Evolutionary conservation across 2,888 invertebrate species (phyloP).

Genomic region (Platypus cylindrus): DNA sequence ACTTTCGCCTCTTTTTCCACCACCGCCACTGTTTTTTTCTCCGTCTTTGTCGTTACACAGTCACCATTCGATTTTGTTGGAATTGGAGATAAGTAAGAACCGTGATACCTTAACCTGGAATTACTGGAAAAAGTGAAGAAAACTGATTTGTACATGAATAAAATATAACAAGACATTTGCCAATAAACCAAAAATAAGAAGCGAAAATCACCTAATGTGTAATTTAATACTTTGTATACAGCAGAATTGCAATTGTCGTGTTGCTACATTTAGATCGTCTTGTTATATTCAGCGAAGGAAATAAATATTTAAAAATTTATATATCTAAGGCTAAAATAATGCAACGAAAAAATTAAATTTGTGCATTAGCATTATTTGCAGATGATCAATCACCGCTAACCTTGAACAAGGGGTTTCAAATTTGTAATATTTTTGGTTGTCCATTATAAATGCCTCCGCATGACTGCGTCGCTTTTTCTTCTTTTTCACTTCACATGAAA

Average conservation of each 20-base stretch:
- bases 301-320: too few relatives aligned
- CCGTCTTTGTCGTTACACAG: slow-evolving; percentile 17
- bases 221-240: too few relatives aligned
- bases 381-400: slow-evolving; percentile 19
- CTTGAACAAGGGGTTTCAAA: slow-evolving; percentile 38
- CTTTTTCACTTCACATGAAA: slow-evolving; percentile 21
- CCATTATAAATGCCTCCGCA: slow-evolving; percentile 43
- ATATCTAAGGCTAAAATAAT: too few relatives aligned
- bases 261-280: too few relatives aligned
- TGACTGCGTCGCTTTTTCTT: slow-evolving; percentile 38
- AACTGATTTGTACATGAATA: slow-evolving; percentile 3
- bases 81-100: slow-evolving; percentile 28
- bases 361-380: not conserved
- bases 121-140: slow-evolving; percentile 19
- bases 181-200: not conserved
- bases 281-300: too few relatives aligned
- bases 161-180: not conserved
- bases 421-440: slow-evolving; percentile 46
- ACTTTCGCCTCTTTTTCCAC: slow-evolving; percentile 12
- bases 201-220: not conserved
- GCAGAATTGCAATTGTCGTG: too few relatives aligned
- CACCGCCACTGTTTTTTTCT: slow-evolving; percentile 12
- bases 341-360: too few relatives aligned
- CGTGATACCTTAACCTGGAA: slow-evolving; percentile 33
- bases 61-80: slow-evolving; percentile 27